These are phyloP conservation scores for Polyodon spathula DNA, from an alignment of 2,113 vertebrate species.

Conservation along the genomic window DNA sequence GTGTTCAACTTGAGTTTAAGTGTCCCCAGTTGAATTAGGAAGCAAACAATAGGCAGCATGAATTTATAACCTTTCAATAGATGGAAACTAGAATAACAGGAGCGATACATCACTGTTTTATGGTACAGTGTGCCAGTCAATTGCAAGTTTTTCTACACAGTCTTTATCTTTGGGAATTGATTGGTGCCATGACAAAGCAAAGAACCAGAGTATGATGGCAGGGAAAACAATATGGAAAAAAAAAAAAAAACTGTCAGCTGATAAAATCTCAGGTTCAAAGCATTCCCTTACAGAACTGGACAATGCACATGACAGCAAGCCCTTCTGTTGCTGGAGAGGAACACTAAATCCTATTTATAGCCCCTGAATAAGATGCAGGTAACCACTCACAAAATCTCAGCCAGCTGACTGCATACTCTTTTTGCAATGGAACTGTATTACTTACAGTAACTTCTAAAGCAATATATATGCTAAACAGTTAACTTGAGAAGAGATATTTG, in stretches of 20 bases:
- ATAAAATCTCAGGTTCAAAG: conserved; percentile 1
- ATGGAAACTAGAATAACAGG: conserved; percentile 51
- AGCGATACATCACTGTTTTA: conserved; percentile 43
- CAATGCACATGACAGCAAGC: not conserved
- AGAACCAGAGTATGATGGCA: conserved; percentile 22
- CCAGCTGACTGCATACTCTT: conserved; percentile 45
- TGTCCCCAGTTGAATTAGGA: conserved; percentile 17
- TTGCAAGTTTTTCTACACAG: conserved; percentile 38
- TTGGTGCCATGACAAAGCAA: conserved; percentile 36
- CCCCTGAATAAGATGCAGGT: conserved; percentile 51
- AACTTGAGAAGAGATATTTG: conserved; percentile 28
- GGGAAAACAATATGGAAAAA: not conserved
- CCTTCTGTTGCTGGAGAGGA: not conserved
- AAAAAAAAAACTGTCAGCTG: conserved; percentile 1
- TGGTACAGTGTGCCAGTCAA: conserved; percentile 44
- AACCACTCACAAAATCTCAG: conserved; percentile 36
- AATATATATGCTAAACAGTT: conserved; percentile 52
- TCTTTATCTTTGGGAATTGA: conserved; percentile 46
- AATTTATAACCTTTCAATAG: conserved; percentile 41
- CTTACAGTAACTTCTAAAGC: conserved; percentile 48
- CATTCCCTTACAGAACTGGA: not conserved
- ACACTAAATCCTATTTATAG: conserved; percentile 14
- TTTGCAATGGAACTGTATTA: conserved; percentile 38
- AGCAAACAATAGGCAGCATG: conserved; percentile 9
- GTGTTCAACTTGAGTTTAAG: too few species aligned